Evolutionary conservation across 2,888 invertebrate genomes (phyloP), one percentile per base, ranked within the genome.

Genomic region (Heliconius sara): DNA sequence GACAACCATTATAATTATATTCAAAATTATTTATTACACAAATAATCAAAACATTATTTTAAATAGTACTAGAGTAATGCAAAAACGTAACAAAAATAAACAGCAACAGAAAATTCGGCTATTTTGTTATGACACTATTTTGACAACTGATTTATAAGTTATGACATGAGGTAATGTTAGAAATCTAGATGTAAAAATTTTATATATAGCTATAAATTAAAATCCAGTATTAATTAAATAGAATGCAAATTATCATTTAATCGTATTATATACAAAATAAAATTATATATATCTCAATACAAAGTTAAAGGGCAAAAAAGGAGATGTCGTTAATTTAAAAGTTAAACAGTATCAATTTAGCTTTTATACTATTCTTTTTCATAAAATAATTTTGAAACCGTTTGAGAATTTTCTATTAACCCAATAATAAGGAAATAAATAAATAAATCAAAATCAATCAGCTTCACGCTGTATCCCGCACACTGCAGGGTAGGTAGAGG

Each of bases 1-100:
- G 2, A 93, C 93, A 25, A 94, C 93, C 95, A 95, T 95, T 84
- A 81, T 88, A 77, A 57, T 5, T 30, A 13, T 76, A 75, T 67
- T 39, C n/a, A 27, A 72, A 47, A 34, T n/a, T 12, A 2, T 73
- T 60, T 34, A 43, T 27, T 39, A 34, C 19, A 9, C 39, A 60
- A 68, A 72, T 47, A 66, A 73, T 43, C 52, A 57, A 27, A 66
- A 25, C 73, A 78, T 78, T 57, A 2, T 57, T 13, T 39, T 25
- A 52, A 66, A 27, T 52, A 60, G 34, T 25, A 16, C n/a, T n/a
- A 34, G 34, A 34, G n/a, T 34, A 22, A 47, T 73, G 22, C 4
- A 73, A n/a, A 60, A 73, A 73, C 3, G n/a, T 9, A 34, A 73
- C 16, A 73, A 73, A 73, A n/a, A 34, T 39, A n/a, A 60, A 73